A percentile compares a stretch with the other conserved stretches of the same genome.
Evolutionary conservation across 2,113 vertebrate species (phyloP).

Genomic region (Callospermophilus lateralis): DNA sequence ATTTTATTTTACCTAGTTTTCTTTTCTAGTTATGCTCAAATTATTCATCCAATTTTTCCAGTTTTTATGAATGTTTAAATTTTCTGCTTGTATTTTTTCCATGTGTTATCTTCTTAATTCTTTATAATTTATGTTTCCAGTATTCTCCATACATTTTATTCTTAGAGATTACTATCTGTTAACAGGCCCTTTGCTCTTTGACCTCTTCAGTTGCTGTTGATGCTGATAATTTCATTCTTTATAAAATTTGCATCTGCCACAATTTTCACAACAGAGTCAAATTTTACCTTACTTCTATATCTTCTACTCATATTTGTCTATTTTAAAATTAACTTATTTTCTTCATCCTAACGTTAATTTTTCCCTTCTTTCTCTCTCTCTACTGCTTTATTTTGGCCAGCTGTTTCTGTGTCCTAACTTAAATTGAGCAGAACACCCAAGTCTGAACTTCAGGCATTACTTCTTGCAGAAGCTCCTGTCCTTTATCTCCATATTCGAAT

Average conservation of each 20-base stretch:
- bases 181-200: background rate
- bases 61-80: background rate
- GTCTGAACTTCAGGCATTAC: background rate
- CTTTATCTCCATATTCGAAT: background rate
- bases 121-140: background rate
- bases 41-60: background rate
- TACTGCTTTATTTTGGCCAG: background rate
- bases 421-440: background rate
- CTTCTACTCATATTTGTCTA: slow-evolving; percentile 22
- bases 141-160: background rate
- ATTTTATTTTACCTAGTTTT: background rate
- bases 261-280: background rate
- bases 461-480: background rate
- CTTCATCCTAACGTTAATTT: background rate
- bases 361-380: background rate
- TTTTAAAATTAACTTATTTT: slow-evolving; percentile 40
- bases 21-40: background rate
- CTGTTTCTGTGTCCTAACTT: background rate
- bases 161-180: background rate
- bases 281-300: background rate
- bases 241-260: background rate
- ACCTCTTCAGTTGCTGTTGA: background rate
- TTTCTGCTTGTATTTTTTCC: background rate
- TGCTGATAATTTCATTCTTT: background rate
- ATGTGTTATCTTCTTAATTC: background rate